A percentile compares a stretch with the other conserved stretches of the same genome.
Evolutionary conservation across 2,113 vertebrate species (phyloP).

Genomic region (Crotalus tigris): DNA sequence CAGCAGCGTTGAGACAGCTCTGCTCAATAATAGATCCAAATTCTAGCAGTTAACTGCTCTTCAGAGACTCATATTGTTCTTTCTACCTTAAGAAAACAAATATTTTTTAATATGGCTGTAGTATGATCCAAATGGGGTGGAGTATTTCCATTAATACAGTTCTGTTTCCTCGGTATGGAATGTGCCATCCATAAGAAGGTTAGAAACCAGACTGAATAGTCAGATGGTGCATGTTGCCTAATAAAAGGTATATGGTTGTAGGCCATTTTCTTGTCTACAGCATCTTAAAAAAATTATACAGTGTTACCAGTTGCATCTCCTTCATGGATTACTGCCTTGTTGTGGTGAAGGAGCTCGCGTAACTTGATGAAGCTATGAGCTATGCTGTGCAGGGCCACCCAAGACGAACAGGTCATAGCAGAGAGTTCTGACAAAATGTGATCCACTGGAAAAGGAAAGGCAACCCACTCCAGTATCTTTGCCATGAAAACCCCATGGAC

Average conservation of each 20-base stretch:
- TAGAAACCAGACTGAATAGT: not conserved
- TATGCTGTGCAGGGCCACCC: too few species aligned
- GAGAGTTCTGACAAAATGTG: too few species aligned
- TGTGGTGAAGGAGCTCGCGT: too few species aligned
- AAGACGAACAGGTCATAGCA: too few species aligned
- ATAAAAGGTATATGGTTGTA: not conserved
- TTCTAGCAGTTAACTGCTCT: not conserved
- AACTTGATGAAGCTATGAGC: too few species aligned
- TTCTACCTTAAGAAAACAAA: not conserved
- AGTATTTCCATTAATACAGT: not conserved
- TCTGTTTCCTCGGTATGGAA: not conserved
- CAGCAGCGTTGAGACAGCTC: fast-evolving
- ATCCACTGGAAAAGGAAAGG: too few species aligned
- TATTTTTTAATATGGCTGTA: not conserved
- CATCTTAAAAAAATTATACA: not conserved
- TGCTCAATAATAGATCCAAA: not conserved
- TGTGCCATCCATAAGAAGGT: not conserved
- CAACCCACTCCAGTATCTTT: too few species aligned
- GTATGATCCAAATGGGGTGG: slow-evolving; percentile 7
- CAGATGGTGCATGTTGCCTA: not conserved
- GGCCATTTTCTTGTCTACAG: not conserved
- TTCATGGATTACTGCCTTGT: too few species aligned
- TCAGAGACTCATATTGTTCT: not conserved
- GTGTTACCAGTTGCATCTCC: not conserved
- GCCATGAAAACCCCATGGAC: too few species aligned